A percentile compares a stretch with the other conserved stretches of the same genome.
phyloP scores from a whole-genome alignment of 2,113 vertebrate species.

The Globicephala melas region DNA sequence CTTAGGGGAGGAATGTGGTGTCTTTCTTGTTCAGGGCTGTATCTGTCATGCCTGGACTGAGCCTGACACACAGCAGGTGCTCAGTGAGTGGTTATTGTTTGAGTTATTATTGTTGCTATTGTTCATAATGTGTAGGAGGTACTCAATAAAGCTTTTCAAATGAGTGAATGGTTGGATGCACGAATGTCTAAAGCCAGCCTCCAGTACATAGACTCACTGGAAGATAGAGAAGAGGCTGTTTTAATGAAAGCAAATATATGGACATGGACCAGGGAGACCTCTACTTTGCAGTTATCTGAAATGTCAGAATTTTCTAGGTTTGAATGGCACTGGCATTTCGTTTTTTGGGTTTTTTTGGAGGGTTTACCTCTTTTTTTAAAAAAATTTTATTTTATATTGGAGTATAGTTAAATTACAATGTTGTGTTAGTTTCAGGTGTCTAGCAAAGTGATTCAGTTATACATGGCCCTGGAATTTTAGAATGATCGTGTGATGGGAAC shows the following conservation, averaged over 20 bases:
- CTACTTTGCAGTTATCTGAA: constrained; percentile 20
- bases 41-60: neutral
- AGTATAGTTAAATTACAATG: neutral
- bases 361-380: neutral
- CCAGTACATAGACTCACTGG: neutral
- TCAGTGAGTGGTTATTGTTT: neutral
- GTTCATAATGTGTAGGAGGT: neutral
- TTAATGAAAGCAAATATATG: neutral
- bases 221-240: neutral
- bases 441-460: neutral
- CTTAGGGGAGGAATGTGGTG: neutral
- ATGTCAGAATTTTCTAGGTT: neutral
- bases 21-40: neutral
- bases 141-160: neutral
- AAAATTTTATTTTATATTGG: neutral
- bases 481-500: neutral
- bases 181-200: neutral
- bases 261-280: neutral
- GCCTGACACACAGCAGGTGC: neutral
- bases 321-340: neutral
- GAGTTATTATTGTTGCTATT: neutral
- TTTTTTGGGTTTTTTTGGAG: neutral
- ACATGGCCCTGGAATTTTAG: neutral
- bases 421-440: neutral
- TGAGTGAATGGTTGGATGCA: neutral